These are phyloP conservation scores for Drosophila simulans DNA, from an alignment of 1,140 invertebrate species.

Conservation along the genomic window DNA sequence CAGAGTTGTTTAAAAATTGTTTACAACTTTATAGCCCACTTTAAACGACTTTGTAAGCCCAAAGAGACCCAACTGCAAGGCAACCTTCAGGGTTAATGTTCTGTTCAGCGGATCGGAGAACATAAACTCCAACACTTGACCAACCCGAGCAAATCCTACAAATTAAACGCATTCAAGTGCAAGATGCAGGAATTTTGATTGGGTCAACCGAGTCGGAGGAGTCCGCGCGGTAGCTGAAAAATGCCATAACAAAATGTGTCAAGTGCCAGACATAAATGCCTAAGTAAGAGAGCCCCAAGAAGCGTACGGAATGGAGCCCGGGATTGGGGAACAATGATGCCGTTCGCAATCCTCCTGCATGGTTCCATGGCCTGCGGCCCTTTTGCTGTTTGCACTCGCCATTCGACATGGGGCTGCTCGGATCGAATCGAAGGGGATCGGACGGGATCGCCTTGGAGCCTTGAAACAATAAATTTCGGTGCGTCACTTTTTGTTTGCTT, in stretches of 20 bases:
- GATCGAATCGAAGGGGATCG: conserved; percentile 1
- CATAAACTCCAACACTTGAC: conserved; percentile 62
- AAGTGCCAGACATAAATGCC: conserved; percentile 83
- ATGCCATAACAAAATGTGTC: conserved; percentile 83
- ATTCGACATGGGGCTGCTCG: conserved; percentile 60
- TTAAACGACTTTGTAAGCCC: background rate
- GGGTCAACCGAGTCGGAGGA: conserved; percentile 70
- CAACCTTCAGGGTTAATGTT: conserved; percentile 9
- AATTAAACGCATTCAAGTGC: conserved; percentile 83
- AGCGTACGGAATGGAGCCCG: conserved; percentile 15
- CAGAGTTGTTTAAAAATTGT: background rate
- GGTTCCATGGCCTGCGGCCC: conserved; percentile 50
- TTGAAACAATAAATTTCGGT: conserved; percentile 81
- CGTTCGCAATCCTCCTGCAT: conserved; percentile 8
- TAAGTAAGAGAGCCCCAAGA: conserved; percentile 62
- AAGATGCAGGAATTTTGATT: conserved; percentile 79
- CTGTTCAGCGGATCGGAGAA: conserved; percentile 16
- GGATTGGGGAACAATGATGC: conserved; percentile 24
- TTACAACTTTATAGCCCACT: background rate
- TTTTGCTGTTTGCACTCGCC: conserved; percentile 68
- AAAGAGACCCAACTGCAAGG: background rate
- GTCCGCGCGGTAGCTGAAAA: conserved; percentile 65
- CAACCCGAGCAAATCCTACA: conserved; percentile 57
- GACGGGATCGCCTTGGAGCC: conserved; percentile 35
- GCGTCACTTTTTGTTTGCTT: conserved; percentile 69